Evolutionary conservation across 2,888 invertebrate genomes (phyloP), one percentile per base, ranked within the genome.

Genomic region (Nebria brevicollis): DNA sequence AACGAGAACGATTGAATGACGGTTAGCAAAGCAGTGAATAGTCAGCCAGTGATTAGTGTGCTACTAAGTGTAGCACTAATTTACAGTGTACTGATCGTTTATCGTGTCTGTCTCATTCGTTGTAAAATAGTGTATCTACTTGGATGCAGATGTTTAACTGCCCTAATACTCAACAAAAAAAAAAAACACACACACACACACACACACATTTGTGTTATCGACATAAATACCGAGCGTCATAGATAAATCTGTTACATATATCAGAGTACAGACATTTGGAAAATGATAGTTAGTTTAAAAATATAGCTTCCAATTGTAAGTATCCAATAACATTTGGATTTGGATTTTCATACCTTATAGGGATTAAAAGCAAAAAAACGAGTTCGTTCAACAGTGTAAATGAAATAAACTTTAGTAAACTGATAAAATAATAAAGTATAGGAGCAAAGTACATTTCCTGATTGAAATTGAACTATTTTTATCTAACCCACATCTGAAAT

Each of bases 11-110:
- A 78, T 73, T 73, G 72, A 66, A 65, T 72, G 78, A 78, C 72
- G 78, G 54, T 78, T 78, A 78, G 73, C 78, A 73, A 64, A 13
- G 73, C 78, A 72, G 78, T 43, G 77, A 72, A 72, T 70, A 77
- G 68, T 8, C 54, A 54, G 54, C 4, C 54, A 75, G 80, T 80
- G 80, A 80, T 80, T 80, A 80, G 80, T 80, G 80, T 75, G 65
- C 75, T 54, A 75, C 80, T 80, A 80, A 80, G 80, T 80, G 80
- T 72, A 75, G 75, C 80, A 75, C 80, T 80, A 80, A 80, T 80
- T 80, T 75, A 75, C 75, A 41, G 72, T 65, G 65, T 75, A 80
- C 70, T 64, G 80, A 80, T 75, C 80, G 80, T 80, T 80, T 80
- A 80, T 80, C 79, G 79, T 42, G 70, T 73, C 79, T 79, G 77